Evolutionary conservation across 1,140 invertebrate species (phyloP), one percentile per base, ranked within the genome.

Genomic region (Lycorma delicatula): DNA sequence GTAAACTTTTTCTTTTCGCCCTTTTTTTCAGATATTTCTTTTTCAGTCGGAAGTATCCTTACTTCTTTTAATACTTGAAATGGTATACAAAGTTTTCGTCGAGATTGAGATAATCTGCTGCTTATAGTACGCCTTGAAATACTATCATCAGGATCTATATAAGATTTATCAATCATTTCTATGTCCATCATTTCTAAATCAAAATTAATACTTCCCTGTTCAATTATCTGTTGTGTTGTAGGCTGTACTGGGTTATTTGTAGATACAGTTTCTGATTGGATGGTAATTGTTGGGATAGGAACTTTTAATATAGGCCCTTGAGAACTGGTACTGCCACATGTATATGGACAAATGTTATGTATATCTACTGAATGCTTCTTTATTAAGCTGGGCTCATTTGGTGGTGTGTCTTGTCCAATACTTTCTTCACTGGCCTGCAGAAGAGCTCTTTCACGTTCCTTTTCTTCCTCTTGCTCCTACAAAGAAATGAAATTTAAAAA

Each of bases 1-100:
- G 73, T 75, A 50, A 72, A 71, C 61, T 70, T 68, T 48, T 66
- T 63, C 5, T 55, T 59, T 0, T 49, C 29, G 11, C 56, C 23
- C 18, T 57, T 56, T 1, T 48, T 34, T 1, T 46, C 44, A 3
- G 41, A 51, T 9, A 64, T 47, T 0, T 62, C 58, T 22, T 54
- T 47, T 16, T 65, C 59, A 1, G 27, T 56, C 0, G 62, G 60
- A 13, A 60, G 25, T 18, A 60, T 41, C 6, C 26, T 36, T 3
- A 54, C 36, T 2, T 52, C 31, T 2, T 50, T 34, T 49, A 54
- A 63, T n/a, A 58, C 27, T 3, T 25, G 31, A 0, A 62, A 34
- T 1, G 59, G 57, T 3, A 47, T 18, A 50, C 54, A 23, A 16
- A 60, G 29, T 5, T 28, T 54, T 16, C 51, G 54, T 18, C 44